Percentiles rank a stretch among this genome's conserved stretches.
Conservation (phyloP, 2,113 vertebrate species). For the Natator depressus region DNA sequence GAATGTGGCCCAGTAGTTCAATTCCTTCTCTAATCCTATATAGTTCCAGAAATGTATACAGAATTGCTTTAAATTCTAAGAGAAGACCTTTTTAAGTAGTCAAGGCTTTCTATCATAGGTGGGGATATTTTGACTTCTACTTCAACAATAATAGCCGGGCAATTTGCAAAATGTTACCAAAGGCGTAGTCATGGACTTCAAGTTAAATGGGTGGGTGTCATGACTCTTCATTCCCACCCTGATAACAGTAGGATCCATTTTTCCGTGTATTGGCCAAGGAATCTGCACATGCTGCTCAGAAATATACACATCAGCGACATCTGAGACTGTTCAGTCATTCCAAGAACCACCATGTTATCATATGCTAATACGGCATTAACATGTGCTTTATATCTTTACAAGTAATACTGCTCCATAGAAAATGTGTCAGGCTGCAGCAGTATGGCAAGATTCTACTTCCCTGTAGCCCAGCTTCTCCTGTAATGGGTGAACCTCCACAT, state of each 20-base stretch:
- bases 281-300: fast-evolving
- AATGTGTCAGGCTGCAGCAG: neutral
- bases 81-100: neutral
- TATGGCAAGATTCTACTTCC: neutral
- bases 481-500: too few relatives aligned
- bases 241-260: neutral
- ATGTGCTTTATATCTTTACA: neutral
- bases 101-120: neutral
- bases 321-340: fast-evolving
- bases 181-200: neutral
- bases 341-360: fast-evolving
- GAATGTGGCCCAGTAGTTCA: neutral
- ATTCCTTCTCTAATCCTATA: neutral
- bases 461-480: neutral
- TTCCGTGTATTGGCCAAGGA: too few relatives aligned
- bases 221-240: neutral
- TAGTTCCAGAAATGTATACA: neutral
- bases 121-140: neutral
- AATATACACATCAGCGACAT: neutral
- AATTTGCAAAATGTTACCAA: fast-evolving
- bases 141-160: neutral
- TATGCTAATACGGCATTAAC: neutral
- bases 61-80: neutral
- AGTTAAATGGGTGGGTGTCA: neutral
- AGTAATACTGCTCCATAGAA: neutral